phyloP scores from a whole-genome alignment of 2,888 invertebrate genomes.

The Clivina fossor region DNA sequence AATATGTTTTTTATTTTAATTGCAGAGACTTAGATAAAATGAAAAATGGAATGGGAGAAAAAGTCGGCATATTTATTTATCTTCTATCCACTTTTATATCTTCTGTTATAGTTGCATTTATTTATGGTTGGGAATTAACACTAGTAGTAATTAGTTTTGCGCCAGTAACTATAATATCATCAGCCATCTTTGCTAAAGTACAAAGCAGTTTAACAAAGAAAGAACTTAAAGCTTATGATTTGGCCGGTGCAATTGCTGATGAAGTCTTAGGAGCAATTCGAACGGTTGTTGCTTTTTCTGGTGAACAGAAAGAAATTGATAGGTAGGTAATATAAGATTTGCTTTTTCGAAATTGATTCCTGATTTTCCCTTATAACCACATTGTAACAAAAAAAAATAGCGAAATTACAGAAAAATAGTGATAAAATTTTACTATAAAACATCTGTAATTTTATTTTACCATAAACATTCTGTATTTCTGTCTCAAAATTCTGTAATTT shows the following conservation, averaged over 20 bases:
- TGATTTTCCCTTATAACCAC: too few species aligned
- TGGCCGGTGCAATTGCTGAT: conserved; percentile 75
- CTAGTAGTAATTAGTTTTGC: conserved; percentile 75
- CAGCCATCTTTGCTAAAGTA: conserved; percentile 74
- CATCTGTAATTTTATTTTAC: too few species aligned
- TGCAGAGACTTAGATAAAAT: conserved; percentile 73
- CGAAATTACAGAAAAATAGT: too few species aligned
- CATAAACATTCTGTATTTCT: too few species aligned
- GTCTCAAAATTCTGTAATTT: too few species aligned
- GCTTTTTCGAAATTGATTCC: too few species aligned
- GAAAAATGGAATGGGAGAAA: conserved; percentile 83
- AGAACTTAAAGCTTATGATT: conserved; percentile 72
- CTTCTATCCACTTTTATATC: conserved; percentile 71
- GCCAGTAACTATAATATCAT: conserved; percentile 74
- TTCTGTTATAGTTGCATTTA: conserved; percentile 71
- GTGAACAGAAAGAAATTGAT: conserved; percentile 71
- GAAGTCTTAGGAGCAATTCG: conserved; percentile 74
- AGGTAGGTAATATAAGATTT: conserved; percentile 57
- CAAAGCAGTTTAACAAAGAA: conserved; percentile 68
- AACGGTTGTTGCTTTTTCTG: conserved; percentile 79
- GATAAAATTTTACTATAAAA: too few species aligned
- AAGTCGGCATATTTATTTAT: conserved; percentile 73
- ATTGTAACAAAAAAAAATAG: too few species aligned
- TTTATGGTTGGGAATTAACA: conserved; percentile 83
- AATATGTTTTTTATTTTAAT: too few species aligned